Evolutionary conservation across 1,140 invertebrate species (phyloP).

Genomic region (Listronotus oregonensis): DNA sequence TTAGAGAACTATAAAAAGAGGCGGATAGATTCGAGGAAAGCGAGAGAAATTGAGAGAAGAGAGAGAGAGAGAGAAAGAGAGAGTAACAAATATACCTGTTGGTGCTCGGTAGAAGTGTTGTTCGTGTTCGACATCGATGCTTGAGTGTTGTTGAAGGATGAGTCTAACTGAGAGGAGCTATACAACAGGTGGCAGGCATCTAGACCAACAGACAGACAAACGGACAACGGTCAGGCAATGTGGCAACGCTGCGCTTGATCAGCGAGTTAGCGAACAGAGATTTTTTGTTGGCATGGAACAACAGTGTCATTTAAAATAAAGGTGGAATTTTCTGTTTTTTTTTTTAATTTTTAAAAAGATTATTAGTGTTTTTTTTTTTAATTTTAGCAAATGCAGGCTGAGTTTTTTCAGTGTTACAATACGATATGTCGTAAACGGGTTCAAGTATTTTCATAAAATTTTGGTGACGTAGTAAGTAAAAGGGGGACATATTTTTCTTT

Average conservation of each 20-base stretch:
- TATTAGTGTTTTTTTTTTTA: no score
- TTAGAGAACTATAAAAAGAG: slow-evolving; percentile 4
- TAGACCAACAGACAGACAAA: slow-evolving; percentile 65
- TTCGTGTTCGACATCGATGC: slow-evolving; percentile 54
- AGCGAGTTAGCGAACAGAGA: slow-evolving; percentile 30
- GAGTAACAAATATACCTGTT: slow-evolving; percentile 56
- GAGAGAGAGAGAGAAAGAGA: slow-evolving; percentile 45
- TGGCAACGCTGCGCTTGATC: slow-evolving; percentile 39
- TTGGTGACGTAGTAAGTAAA: no score
- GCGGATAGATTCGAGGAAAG: slow-evolving; percentile 4
- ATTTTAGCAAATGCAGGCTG: no score
- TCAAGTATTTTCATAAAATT: no score
- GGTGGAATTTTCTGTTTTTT: no score
- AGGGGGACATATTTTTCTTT: no score
- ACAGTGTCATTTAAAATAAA: no score
- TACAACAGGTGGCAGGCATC: slow-evolving; percentile 65
- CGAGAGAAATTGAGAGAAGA: slow-evolving; percentile 14
- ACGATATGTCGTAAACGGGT: no score
- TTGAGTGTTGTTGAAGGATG: slow-evolving; percentile 58
- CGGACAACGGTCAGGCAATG: slow-evolving; percentile 58
- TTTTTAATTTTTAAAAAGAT: no score
- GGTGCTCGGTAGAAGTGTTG: slow-evolving; percentile 56
- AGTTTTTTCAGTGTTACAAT: no score
- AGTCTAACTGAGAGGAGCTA: slow-evolving; percentile 69
- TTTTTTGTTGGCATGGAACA: slow-evolving; percentile 7